A percentile compares a stretch with the other conserved stretches of the same genome.
Evolutionary conservation across 35 echinoderm and acorn worm species (phyloP).

Genomic region (Anneissia japonica): DNA sequence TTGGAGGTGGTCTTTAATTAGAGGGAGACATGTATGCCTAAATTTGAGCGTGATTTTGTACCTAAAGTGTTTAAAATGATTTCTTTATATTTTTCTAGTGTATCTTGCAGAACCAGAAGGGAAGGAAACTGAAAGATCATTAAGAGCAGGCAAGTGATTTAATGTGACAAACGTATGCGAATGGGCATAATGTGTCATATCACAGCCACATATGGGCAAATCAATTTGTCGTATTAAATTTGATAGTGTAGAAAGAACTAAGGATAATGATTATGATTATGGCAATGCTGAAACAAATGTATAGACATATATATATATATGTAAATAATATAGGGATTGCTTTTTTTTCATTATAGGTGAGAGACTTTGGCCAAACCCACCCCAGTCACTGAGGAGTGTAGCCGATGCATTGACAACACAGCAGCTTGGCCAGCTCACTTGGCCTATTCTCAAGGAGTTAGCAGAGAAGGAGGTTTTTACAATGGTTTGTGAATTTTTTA

Average conservation of each 20-base stretch:
- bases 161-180: no score
- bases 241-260: no score
- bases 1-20: no score
- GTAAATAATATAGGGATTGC: neutral
- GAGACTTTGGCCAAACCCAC: constrained; percentile 61
- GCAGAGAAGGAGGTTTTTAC: constrained; percentile 72
- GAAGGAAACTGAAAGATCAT: constrained; percentile 53
- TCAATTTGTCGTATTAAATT: no score
- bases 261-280: no score
- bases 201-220: no score
- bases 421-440: constrained; percentile 54
- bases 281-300: no score
- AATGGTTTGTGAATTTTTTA: constrained; percentile 29
- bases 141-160: constrained; percentile 44
- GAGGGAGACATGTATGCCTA: no score
- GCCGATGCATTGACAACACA: constrained; percentile 63
- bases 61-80: no score
- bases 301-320: no score
- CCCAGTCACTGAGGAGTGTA: constrained; percentile 37
- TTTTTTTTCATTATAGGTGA: constrained; percentile 31
- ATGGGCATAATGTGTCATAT: no score
- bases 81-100: constrained; percentile 32
- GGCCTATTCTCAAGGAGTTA: constrained; percentile 55
- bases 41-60: no score
- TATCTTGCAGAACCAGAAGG: constrained; percentile 56